Base-by-base conservation (phyloP, 1,140 invertebrate species). In the Macrocentrus cingulum region DNA sequence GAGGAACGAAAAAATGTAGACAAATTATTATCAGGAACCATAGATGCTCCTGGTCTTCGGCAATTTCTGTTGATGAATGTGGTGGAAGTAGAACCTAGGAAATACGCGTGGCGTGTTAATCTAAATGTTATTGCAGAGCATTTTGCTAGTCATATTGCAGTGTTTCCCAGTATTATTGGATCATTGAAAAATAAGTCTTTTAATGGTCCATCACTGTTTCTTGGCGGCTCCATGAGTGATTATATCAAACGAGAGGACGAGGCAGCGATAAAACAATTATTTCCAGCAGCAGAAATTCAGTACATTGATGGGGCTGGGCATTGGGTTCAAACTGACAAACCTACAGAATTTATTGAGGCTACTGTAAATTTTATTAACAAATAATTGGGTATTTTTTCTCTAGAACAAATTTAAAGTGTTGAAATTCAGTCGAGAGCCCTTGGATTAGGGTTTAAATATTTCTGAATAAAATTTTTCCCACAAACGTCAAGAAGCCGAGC, bases 241-340 rank as follows among this genome's bases (percentile, higher is more conserved):
- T 94, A 90, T 72, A 84, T 96, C 62, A 88, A 83, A 57, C 76
- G 79, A 56, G 80, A 84, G 62, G 88, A 94, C 75, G 82, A 90
- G 61, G 76, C 82, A 1, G 67, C 80, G 41, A 92, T 95, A 48
- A 79, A 82, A 66, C 80, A 84, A 59, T 73, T 91, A 11, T 98
- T 97, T 73, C 91, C 94, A 0, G 79, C 83, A 5, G 87, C 90
- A 0, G 76, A 87, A 60, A 83, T 97, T 54, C 72, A 83, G 52
- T 90, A 87, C 67, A 83, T 98, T 41, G 80, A 85, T 25, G 87
- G 85, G 56, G 91, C 94, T 15, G 91, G 92, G 4, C 95, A 98
- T 75, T 94, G 94, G 91, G 86, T 96, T 6, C 95, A 98, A 70
- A 87, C 91, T 49, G 94, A 98, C 61, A 90, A 95, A 72, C 92